Conservation (phyloP, 2,797 vertebrate genomes). For the Myiotriccus ornatus region DNA sequence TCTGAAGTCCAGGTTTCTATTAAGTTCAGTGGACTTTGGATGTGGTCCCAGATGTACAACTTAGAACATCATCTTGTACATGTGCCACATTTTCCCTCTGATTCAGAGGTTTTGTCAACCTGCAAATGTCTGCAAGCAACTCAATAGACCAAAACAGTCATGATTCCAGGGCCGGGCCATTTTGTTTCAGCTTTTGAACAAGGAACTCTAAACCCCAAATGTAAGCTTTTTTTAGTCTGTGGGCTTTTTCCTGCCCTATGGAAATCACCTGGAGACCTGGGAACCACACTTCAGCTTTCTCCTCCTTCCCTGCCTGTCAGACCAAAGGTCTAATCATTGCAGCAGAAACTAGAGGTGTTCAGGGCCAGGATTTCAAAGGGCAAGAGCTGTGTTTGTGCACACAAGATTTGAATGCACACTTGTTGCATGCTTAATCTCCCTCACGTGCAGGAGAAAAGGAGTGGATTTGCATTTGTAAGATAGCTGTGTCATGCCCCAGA, state of each 20-base stretch:
- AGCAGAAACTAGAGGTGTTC: neutral
- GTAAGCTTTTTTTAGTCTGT: accelerated
- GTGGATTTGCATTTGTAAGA: constrained; percentile 51
- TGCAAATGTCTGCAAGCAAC: neutral
- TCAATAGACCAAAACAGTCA: neutral
- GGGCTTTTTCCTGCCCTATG: neutral
- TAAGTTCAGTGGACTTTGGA: neutral
- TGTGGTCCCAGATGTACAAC: neutral
- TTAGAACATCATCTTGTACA: neutral
- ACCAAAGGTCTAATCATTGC: neutral
- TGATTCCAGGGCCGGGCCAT: accelerated
- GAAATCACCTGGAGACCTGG: neutral
- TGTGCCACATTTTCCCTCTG: neutral
- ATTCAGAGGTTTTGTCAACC: neutral
- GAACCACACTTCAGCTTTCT: neutral
- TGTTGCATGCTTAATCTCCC: neutral
- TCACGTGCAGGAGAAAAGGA: constrained; percentile 15
- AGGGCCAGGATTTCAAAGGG: constrained; percentile 6
- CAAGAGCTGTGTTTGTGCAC: constrained; percentile 23
- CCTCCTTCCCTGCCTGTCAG: neutral
- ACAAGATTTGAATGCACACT: constrained; percentile 38
- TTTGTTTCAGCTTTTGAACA: neutral
- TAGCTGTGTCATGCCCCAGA: neutral
- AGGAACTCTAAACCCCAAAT: neutral
- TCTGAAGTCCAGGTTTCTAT: neutral